Base-by-base conservation (phyloP, 2,888 invertebrate species). In the Agapostemon virescens region DNA sequence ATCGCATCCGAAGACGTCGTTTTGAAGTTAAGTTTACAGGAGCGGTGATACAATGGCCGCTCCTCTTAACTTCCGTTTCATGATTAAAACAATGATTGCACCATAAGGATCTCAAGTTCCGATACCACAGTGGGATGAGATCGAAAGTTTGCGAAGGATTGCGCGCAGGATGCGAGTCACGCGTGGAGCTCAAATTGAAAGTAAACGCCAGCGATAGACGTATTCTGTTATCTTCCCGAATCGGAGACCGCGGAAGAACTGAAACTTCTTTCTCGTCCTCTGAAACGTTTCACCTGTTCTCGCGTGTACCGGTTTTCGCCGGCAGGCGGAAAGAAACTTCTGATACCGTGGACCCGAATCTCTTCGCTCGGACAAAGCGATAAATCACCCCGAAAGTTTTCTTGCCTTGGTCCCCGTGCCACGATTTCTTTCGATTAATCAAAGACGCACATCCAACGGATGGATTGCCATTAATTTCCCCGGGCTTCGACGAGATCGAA, bases 371-470 rank as follows among this genome's bases (percentile, higher is more conserved):
- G 70, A 77, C 75, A 70, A 74, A 70, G 69, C 80, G 78, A 86
- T 82, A 84, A 84, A 85, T 86, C 80, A 86, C 74, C 66, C 13
- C 9, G 33, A 23, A 72, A 81, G 69, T 78, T 84, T 82, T 79
- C 82, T 75, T 74, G 66, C 73, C 55, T 9, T 40, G 71, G 26
- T 55, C 55, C 45, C 63, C 67, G 70, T 64, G 52, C 71, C 26
- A 61, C 66, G 81, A 85, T 82, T 86, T 84, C 73, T 81, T 77
- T 73, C 85, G 87, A 85, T 85, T 85, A 85, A 85, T 85, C 85
- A 86, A 83, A 78, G 71, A 77, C 82, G 80, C 64, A 76, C 81
- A 79, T 79, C 82, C 80, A 69, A 70, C 69, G 55, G 61, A 70
- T 66, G 79, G 82, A 84, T 85, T 81, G 78, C 73, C 85, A 86